Evolutionary conservation across 1,140 invertebrate genomes (phyloP).

Genomic region (Meloidogyne chitwoodi): DNA sequence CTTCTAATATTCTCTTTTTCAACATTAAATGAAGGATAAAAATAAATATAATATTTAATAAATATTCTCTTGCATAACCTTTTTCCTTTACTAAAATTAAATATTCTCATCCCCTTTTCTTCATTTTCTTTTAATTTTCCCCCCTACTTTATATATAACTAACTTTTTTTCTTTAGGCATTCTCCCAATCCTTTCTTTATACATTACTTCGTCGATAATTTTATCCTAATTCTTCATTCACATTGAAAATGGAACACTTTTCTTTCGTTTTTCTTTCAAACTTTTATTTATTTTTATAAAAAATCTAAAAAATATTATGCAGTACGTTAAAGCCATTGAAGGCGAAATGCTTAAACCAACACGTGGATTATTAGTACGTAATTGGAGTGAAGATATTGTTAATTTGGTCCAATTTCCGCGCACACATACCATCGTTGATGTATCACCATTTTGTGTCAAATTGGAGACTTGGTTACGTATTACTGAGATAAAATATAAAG

Average conservation of each 20-base stretch:
- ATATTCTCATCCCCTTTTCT: background rate
- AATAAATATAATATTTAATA: background rate
- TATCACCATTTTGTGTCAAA: conserved; percentile 74
- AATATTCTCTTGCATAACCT: background rate
- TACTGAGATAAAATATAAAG: background rate
- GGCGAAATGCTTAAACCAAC: conserved; percentile 11
- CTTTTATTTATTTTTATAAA: background rate
- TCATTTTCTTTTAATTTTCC: too few species aligned
- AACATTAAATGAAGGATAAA: background rate
- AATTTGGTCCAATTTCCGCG: conserved; percentile 88
- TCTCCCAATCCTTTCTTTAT: background rate
- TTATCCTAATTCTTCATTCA: background rate
- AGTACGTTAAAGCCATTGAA: background rate
- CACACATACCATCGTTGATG: conserved; percentile 74
- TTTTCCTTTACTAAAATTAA: too few species aligned
- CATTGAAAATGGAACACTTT: background rate
- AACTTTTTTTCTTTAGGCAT: too few species aligned
- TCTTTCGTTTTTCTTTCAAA: background rate
- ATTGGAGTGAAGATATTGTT: conserved; percentile 84
- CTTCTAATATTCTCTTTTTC: background rate
- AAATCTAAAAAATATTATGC: background rate
- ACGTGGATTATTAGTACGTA: conserved; percentile 55
- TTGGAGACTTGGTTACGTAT: background rate
- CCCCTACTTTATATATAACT: too few species aligned
- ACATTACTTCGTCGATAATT: background rate